Percentiles rank a stretch among this genome's conserved stretches.
Evolutionary conservation across 2,113 vertebrate genomes (phyloP).

Genomic region (Aramus guarauna): DNA sequence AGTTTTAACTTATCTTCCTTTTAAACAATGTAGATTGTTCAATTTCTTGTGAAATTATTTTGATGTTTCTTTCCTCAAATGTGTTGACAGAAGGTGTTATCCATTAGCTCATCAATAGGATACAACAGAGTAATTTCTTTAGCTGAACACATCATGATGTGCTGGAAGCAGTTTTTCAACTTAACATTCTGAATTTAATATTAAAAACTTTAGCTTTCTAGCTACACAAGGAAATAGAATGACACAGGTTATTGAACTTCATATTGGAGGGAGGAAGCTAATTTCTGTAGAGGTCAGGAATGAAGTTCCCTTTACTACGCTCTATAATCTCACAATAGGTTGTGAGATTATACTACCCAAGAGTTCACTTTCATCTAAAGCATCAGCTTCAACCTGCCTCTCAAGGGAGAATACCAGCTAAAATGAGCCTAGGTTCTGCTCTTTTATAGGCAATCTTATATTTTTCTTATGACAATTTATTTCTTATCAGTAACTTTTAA

Average conservation of each 20-base stretch:
- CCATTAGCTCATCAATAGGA: neutral
- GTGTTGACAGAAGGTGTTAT: neutral
- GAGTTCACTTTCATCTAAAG: neutral
- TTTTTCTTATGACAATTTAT: neutral
- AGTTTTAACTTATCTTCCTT: neutral
- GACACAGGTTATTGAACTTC: conserved; percentile 40
- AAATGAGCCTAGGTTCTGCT: neutral
- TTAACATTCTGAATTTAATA: neutral
- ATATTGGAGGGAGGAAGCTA: conserved; percentile 23
- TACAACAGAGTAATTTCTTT: neutral
- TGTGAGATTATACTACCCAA: neutral
- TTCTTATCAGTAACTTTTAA: neutral
- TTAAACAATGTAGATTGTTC: neutral
- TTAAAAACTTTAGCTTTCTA: conserved; percentile 31
- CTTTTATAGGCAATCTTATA: neutral
- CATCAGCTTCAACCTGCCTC: neutral
- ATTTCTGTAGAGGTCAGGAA: conserved; percentile 37
- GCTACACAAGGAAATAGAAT: neutral
- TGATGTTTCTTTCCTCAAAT: neutral
- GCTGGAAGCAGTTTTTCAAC: neutral
- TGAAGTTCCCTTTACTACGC: neutral
- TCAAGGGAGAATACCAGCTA: neutral
- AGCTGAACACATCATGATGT: neutral
- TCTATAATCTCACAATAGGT: neutral
- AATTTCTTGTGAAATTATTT: neutral